Conservation (phyloP, 2,888 invertebrate species). For the Drosophila infuscata region DNA sequence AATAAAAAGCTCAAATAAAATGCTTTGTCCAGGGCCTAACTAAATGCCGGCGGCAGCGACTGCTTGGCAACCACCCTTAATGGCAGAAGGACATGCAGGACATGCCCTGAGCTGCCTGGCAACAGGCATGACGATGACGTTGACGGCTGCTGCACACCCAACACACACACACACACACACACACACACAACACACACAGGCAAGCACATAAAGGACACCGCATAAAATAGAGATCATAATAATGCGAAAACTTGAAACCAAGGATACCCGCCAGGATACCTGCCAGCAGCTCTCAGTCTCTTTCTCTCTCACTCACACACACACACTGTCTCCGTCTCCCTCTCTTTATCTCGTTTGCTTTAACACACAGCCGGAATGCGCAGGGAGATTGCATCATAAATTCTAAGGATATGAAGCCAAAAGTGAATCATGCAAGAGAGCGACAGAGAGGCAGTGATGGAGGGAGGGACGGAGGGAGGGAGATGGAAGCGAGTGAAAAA, state of each 20-base stretch:
- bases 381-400: constrained; percentile 79
- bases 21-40: constrained; percentile 77
- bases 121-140: constrained; percentile 64
- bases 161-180: constrained; percentile 2
- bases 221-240: constrained; percentile 77
- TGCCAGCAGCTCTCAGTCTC: constrained; percentile 54
- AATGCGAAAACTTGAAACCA: constrained; percentile 77
- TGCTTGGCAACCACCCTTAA: constrained; percentile 71
- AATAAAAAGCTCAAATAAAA: constrained; percentile 81
- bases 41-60: constrained; percentile 67
- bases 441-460: constrained; percentile 1
- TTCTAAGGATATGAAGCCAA: constrained; percentile 62
- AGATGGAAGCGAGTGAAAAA: constrained; percentile 17
- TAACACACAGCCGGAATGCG: constrained; percentile 51
- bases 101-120: constrained; percentile 66
- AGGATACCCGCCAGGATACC: constrained; percentile 73
- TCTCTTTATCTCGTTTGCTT: constrained; percentile 1
- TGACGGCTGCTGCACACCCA: constrained; percentile 65
- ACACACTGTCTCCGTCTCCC: constrained; percentile 12
- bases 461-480: not conserved
- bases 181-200: constrained; percentile 42
- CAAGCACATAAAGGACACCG: constrained; percentile 47
- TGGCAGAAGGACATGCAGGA: constrained; percentile 75
- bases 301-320: not conserved
- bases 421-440: constrained; percentile 67